Conservation (phyloP, 2,888 invertebrate genomes). For the Idaea dimidiata region DNA sequence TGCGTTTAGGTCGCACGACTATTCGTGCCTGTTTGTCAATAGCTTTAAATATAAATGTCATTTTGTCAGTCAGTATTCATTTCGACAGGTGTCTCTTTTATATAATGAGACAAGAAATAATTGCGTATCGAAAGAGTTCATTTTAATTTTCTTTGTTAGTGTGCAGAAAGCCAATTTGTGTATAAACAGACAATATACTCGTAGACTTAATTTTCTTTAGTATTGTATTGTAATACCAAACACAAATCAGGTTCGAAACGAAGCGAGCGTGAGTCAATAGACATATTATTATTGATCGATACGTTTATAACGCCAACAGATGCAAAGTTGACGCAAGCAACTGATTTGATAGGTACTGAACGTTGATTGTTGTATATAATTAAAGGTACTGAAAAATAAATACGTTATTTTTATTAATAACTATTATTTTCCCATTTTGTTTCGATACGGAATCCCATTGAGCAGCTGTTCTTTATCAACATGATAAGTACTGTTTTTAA, state of each 20-base stretch:
- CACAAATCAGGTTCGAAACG: background rate
- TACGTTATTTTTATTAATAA: no score
- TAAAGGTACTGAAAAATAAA: no score
- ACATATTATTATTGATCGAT: no score
- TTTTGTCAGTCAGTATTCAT: background rate
- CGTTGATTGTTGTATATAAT: no score
- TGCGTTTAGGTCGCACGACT: background rate
- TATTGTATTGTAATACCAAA: background rate
- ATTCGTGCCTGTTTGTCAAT: background rate
- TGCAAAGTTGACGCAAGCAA: no score
- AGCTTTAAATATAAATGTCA: background rate
- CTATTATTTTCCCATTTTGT: no score
- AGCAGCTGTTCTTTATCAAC: no score
- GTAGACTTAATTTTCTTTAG: background rate
- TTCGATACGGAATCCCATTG: no score
- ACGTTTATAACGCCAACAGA: background rate
- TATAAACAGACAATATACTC: background rate
- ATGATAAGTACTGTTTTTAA: no score
- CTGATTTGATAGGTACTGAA: no score
- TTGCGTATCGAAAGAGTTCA: slow-evolving; percentile 5
- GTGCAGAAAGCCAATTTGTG: background rate
- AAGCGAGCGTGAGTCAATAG: background rate
- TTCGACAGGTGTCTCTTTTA: slow-evolving; percentile 19
- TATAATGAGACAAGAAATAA: slow-evolving; percentile 32
- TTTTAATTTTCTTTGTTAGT: background rate